Evolutionary conservation across 1,140 invertebrate species (phyloP).

Genomic region (Cydia splendana): DNA sequence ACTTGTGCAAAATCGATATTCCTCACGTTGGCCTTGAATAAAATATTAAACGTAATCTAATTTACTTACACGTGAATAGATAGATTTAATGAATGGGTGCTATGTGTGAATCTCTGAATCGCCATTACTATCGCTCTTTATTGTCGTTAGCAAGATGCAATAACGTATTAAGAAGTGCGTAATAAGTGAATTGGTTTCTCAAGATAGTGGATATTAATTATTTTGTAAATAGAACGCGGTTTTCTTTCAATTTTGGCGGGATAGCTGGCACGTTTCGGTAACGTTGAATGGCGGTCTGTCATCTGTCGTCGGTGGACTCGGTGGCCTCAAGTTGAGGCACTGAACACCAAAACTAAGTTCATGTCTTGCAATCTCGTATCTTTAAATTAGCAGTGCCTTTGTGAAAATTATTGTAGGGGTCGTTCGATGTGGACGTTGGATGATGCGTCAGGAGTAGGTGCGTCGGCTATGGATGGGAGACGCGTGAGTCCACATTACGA

Average conservation of each 20-base stretch:
- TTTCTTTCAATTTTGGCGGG: conserved; percentile 76
- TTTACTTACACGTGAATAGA: conserved; percentile 30
- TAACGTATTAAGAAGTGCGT: conserved; percentile 38
- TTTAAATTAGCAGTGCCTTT: conserved; percentile 71
- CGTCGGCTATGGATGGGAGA: conserved; percentile 73
- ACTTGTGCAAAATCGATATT: conserved; percentile 27
- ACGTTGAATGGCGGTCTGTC: conserved; percentile 70
- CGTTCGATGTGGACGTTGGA: conserved; percentile 69
- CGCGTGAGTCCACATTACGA: conserved; percentile 71
- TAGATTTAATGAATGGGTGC: conserved; percentile 30
- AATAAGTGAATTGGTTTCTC: conserved; percentile 38
- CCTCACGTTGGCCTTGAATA: conserved; percentile 13
- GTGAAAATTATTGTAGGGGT: conserved; percentile 58
- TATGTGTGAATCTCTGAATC: conserved; percentile 44
- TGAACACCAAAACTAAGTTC: conserved; percentile 41
- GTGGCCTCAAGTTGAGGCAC: conserved; percentile 58
- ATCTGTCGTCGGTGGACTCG: conserved; percentile 69
- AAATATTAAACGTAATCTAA: conserved; percentile 22
- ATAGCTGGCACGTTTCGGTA: conserved; percentile 61
- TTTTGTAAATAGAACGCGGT: conserved; percentile 61
- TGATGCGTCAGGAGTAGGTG: conserved; percentile 63
- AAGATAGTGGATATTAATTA: conserved; percentile 40
- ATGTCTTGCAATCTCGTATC: conserved; percentile 54
- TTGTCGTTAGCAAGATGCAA: conserved; percentile 33
- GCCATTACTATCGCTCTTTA: conserved; percentile 55